Conservation (phyloP, 1,140 invertebrate genomes). For the Lerema accius region DNA sequence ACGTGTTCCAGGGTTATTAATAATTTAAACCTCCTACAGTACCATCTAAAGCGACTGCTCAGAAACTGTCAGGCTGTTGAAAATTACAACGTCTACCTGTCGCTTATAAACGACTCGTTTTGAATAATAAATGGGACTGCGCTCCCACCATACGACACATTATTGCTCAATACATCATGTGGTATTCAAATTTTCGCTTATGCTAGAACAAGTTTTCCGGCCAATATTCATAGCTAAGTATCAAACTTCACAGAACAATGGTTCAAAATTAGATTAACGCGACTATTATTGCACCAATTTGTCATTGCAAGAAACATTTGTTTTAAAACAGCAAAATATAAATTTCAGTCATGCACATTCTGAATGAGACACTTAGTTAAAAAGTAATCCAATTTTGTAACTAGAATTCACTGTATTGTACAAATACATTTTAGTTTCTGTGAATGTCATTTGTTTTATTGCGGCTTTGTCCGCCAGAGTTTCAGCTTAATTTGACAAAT, state of each 20-base stretch:
- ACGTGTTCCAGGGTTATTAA: conserved; percentile 43
- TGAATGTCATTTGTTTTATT: no score
- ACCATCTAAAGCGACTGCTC: conserved; percentile 10
- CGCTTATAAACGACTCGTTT: conserved; percentile 38
- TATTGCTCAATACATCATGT: conserved; percentile 23
- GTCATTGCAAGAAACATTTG: no score
- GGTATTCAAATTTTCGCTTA: conserved; percentile 15
- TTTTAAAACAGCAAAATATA: no score
- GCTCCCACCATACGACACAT: neutral
- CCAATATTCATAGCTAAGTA: conserved; percentile 14
- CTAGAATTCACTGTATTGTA: no score
- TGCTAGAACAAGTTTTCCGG: conserved; percentile 11
- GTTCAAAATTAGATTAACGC: neutral
- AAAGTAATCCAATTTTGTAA: no score
- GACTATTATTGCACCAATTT: neutral
- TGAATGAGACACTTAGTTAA: no score
- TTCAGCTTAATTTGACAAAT: no score
- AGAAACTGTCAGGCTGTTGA: conserved; percentile 26
- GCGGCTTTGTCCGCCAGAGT: no score
- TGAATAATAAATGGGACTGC: conserved; percentile 39
- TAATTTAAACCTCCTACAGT: conserved; percentile 51
- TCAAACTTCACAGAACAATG: neutral
- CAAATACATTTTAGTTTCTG: no score
- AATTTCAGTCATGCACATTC: no score
- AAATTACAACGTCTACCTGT: conserved; percentile 30